Evolutionary conservation across 2,888 invertebrate genomes (phyloP).

Genomic region (Lithophane leautieri): DNA sequence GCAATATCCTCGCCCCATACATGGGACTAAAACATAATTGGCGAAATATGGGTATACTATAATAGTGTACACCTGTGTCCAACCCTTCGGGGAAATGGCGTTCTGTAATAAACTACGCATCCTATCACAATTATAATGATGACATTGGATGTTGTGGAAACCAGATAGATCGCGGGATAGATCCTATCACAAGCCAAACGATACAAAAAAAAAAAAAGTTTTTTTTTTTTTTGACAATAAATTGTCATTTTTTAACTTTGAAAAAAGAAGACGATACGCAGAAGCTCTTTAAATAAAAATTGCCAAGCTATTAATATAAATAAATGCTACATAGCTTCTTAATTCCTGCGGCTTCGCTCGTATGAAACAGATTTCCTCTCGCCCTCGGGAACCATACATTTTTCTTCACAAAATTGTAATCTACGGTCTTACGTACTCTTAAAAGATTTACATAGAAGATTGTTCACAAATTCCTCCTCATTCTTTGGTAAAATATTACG

Average conservation of each 20-base stretch:
- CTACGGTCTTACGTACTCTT: constrained; percentile 22
- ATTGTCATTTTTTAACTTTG: too few species aligned
- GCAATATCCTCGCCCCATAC: too few species aligned
- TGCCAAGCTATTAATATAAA: constrained; percentile 14
- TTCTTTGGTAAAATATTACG: constrained; percentile 34
- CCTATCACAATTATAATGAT: not conserved
- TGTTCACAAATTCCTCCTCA: constrained; percentile 34
- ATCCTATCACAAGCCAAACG: not conserved
- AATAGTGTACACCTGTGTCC: too few species aligned
- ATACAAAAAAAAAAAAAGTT: too few species aligned
- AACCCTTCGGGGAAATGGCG: too few species aligned
- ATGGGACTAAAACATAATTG: too few species aligned
- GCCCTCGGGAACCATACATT: constrained; percentile 39
- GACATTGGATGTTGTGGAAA: not conserved
- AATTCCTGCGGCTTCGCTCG: constrained; percentile 17
- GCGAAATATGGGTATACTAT: too few species aligned
- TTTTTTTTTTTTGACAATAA: too few species aligned
- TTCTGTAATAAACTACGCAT: too few species aligned
- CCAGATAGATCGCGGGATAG: not conserved
- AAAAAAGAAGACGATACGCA: fast-evolving
- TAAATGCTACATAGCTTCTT: constrained; percentile 4
- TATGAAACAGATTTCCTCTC: constrained; percentile 30
- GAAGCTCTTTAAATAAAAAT: not conserved
- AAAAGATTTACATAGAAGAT: constrained; percentile 52
- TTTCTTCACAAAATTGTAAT: constrained; percentile 49